A percentile compares a stretch with the other conserved stretches of the same genome.
Evolutionary conservation across 2,888 invertebrate genomes (phyloP).

Genomic region (Andrena minutula): DNA sequence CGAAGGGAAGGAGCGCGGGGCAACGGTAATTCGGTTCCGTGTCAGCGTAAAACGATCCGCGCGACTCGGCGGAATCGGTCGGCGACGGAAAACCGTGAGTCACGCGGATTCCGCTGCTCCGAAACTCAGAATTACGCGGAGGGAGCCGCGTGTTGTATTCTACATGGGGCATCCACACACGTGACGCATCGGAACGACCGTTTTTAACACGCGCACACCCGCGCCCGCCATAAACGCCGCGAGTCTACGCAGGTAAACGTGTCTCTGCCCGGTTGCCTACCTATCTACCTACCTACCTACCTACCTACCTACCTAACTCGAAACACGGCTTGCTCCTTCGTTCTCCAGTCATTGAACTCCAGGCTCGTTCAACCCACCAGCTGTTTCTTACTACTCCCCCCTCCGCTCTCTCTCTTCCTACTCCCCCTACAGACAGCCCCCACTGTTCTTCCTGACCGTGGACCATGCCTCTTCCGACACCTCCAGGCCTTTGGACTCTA

Average conservation of each 20-base stretch:
- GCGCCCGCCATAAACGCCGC: conserved; percentile 19
- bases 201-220: conserved; percentile 42
- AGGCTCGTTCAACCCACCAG: conserved; percentile 82
- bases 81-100: conserved; percentile 49
- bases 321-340: conserved; percentile 72
- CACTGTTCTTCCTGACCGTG: conserved; percentile 57
- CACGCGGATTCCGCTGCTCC: conserved; percentile 44
- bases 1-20: conserved; percentile 20
- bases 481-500: conserved; percentile 40
- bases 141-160: not conserved
- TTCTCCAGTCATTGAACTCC: conserved; percentile 84
- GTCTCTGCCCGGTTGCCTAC: conserved; percentile 59
- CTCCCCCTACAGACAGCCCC: conserved; percentile 41
- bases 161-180: conserved; percentile 11
- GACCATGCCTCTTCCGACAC: conserved; percentile 65
- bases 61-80: conserved; percentile 10
- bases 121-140: conserved; percentile 15
- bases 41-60: conserved; percentile 63
- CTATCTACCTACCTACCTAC: conserved; percentile 73
- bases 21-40: conserved; percentile 54
- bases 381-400: conserved; percentile 80
- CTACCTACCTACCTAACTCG: conserved; percentile 74
- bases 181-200: conserved; percentile 34
- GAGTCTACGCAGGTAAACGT: conserved; percentile 66
- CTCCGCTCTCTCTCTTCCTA: conserved; percentile 41